Conservation (phyloP, 2,888 invertebrate genomes). For the Acronicta aceris region DNA sequence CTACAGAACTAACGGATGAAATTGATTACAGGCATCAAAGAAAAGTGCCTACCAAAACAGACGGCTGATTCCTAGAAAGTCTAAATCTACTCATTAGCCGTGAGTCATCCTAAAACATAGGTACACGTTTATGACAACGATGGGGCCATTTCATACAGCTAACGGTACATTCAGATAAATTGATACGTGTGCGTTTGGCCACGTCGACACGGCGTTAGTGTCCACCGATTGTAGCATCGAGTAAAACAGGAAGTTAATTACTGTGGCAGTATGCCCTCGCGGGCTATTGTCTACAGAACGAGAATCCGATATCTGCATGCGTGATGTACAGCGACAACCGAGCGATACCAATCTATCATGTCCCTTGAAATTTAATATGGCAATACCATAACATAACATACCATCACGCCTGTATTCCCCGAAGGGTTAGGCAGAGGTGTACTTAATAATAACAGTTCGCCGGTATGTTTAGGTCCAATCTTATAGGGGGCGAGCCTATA, state of each 20-base stretch:
- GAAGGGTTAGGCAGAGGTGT: no score
- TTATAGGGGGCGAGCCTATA: no score
- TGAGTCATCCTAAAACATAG: constrained; percentile 45
- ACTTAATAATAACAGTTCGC: no score
- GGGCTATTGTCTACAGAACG: constrained; percentile 49
- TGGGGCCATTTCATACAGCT: constrained; percentile 31
- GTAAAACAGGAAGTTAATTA: constrained; percentile 64
- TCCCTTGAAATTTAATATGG: neutral
- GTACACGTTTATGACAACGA: constrained; percentile 26
- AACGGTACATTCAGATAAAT: constrained; percentile 55
- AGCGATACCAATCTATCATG: constrained; percentile 11
- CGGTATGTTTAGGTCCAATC: no score
- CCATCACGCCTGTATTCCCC: no score
- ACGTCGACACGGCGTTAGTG: constrained; percentile 27
- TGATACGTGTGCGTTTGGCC: constrained; percentile 44
- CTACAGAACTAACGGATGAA: neutral
- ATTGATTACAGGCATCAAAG: neutral
- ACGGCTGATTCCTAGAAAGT: constrained; percentile 37
- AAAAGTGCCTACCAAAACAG: neutral
- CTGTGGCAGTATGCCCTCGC: constrained; percentile 51
- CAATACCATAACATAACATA: no score
- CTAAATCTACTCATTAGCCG: constrained; percentile 35
- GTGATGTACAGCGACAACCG: constrained; percentile 17
- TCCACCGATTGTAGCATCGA: constrained; percentile 45
- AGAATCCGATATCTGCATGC: constrained; percentile 40